Evolutionary conservation across 2,113 vertebrate genomes (phyloP).

Genomic region (Muntiacus reevesi): DNA sequence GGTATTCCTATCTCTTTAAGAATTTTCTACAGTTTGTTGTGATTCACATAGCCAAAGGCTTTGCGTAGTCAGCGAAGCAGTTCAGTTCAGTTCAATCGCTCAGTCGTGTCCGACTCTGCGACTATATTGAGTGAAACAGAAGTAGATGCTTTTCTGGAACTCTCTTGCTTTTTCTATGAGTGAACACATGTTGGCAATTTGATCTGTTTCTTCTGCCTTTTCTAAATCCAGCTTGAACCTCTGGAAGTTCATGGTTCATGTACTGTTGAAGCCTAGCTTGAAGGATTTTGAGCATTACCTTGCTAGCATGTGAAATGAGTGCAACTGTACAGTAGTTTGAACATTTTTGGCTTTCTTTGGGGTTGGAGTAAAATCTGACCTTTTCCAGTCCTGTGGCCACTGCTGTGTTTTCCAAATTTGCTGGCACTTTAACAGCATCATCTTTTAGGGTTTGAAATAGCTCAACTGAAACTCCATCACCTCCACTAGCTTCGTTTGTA

Average conservation of each 20-base stretch:
- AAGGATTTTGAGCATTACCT: background rate
- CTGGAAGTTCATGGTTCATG: background rate
- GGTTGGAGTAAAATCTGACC: background rate
- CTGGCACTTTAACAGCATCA: background rate
- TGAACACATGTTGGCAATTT: background rate
- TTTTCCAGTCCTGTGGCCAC: background rate
- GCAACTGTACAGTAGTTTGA: background rate
- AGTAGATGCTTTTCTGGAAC: background rate
- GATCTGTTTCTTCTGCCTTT: background rate
- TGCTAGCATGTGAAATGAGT: background rate
- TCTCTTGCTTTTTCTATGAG: background rate
- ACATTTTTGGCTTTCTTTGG: background rate
- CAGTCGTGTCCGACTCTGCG: background rate
- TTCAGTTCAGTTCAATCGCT: background rate
- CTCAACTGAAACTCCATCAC: background rate
- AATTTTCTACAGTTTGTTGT: background rate
- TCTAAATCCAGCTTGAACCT: background rate
- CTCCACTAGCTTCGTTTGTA: background rate
- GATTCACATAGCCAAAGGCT: background rate
- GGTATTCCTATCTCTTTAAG: background rate
- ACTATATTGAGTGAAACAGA: background rate
- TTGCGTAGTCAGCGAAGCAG: fast-evolving
- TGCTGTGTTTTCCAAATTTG: background rate
- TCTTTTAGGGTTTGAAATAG: background rate
- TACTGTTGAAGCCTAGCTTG: background rate